A percentile compares a stretch with the other conserved stretches of the same genome.
Conservation (phyloP, 2,888 invertebrate species). For the Drepana falcataria region DNA sequence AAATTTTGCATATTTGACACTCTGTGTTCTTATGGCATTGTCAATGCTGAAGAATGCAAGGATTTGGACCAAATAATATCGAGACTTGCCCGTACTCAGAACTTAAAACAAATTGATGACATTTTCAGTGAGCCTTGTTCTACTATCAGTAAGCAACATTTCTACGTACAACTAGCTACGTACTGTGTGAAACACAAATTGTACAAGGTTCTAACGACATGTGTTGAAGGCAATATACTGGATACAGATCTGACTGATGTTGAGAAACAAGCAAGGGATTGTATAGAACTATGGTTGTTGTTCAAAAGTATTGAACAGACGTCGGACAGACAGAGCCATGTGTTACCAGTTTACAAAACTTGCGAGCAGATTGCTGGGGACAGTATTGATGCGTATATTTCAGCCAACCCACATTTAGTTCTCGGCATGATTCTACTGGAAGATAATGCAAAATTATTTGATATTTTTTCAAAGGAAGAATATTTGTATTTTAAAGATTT, state of each 20-base stretch:
- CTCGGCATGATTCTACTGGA: slow-evolving; percentile 78
- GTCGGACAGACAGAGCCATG: slow-evolving; percentile 67
- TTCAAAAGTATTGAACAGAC: slow-evolving; percentile 76
- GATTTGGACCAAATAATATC: slow-evolving; percentile 77
- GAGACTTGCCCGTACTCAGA: slow-evolving; percentile 79
- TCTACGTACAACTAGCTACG: slow-evolving; percentile 73
- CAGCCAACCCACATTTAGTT: slow-evolving; percentile 77
- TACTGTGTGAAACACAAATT: slow-evolving; percentile 75
- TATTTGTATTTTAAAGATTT: slow-evolving; percentile 65
- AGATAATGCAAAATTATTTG: slow-evolving; percentile 65
- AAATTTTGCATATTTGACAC: slow-evolving; percentile 80
- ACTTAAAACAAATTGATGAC: slow-evolving; percentile 72
- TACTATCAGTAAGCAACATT: slow-evolving; percentile 65
- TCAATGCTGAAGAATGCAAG: slow-evolving; percentile 77
- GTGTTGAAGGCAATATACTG: slow-evolving; percentile 66
- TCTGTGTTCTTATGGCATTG: slow-evolving; percentile 81
- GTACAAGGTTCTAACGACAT: slow-evolving; percentile 72
- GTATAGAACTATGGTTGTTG: slow-evolving; percentile 72
- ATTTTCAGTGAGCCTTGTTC: slow-evolving; percentile 74
- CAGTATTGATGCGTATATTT: slow-evolving; percentile 73
- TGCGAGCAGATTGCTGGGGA: slow-evolving; percentile 75
- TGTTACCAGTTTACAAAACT: slow-evolving; percentile 76
- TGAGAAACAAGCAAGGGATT: slow-evolving; percentile 66
- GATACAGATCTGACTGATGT: slow-evolving; percentile 59
- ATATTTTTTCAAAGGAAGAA: slow-evolving; percentile 68